phyloP scores from a whole-genome alignment of 2,888 invertebrate species.

The Nezara viridula region DNA sequence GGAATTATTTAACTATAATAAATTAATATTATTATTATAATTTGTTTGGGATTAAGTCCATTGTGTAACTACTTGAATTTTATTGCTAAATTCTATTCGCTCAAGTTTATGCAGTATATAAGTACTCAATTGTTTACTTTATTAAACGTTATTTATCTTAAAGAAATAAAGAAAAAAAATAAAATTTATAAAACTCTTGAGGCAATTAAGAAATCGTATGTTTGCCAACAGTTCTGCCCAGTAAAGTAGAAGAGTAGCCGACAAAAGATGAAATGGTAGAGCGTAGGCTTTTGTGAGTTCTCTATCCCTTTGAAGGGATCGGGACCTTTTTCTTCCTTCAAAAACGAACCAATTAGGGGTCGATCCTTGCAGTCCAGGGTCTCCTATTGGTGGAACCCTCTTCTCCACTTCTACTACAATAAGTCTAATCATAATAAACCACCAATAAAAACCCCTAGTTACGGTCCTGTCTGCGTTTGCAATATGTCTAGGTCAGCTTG shows the following conservation, averaged over 20 bases:
- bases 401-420: not conserved
- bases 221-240: not conserved
- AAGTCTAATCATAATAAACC: slow-evolving; percentile 26
- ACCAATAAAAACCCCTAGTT: not conserved
- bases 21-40: too few species aligned
- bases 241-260: not conserved
- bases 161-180: too few species aligned
- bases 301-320: slow-evolving; percentile 9
- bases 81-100: too few species aligned
- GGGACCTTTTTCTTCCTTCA: not conserved
- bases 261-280: slow-evolving; percentile 30
- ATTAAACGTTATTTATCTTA: too few species aligned
- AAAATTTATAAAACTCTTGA: not conserved
- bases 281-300: not conserved
- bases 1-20: too few species aligned
- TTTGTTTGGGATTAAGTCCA: too few species aligned
- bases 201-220: not conserved
- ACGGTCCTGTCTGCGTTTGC: not conserved
- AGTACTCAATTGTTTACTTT: too few species aligned
- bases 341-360: slow-evolving; percentile 45
- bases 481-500: too few species aligned
- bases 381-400: not conserved
- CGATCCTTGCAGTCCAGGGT: not conserved
- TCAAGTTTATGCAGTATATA: too few species aligned
- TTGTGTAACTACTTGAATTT: too few species aligned